Conservation (phyloP, 2,797 vertebrate species). For the Sebastes oblongus region DNA sequence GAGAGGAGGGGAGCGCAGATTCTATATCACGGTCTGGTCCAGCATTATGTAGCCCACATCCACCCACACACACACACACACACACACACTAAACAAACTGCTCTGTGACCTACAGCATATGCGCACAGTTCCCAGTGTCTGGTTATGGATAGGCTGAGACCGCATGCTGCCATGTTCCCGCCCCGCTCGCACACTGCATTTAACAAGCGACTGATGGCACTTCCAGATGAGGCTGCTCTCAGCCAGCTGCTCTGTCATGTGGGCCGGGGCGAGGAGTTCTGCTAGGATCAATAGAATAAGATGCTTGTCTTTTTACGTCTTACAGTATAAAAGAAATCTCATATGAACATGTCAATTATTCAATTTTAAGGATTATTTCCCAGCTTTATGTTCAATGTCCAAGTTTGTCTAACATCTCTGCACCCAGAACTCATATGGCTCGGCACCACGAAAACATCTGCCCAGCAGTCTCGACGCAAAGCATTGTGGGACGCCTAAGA, state of each 20-base stretch:
- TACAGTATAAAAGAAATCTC: neutral
- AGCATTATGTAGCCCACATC: constrained; percentile 35
- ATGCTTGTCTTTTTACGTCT: constrained; percentile 32
- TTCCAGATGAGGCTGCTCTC: constrained; percentile 67
- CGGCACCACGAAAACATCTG: constrained; percentile 72
- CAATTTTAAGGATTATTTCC: constrained; percentile 5
- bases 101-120: constrained; percentile 56
- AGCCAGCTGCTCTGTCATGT: constrained; percentile 70
- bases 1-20: constrained; percentile 32
- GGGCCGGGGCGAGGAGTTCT: constrained; percentile 34
- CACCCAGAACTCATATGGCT: constrained; percentile 10
- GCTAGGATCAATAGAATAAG: constrained; percentile 45
- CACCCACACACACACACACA: constrained; percentile 5
- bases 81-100: constrained; percentile 49
- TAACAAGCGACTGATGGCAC: constrained; percentile 72
- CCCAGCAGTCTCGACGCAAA: constrained; percentile 64
- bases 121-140: constrained; percentile 59
- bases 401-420: constrained; percentile 17
- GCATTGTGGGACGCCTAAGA: constrained; percentile 72
- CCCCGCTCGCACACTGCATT: constrained; percentile 45
- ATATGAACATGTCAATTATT: constrained; percentile 16
- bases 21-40: constrained; percentile 63
- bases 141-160: constrained; percentile 62
- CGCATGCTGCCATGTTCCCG: constrained; percentile 54
- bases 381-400: constrained; percentile 2